These are phyloP conservation scores for Eristalis arbustorum DNA, from an alignment of 2,888 invertebrate genomes.

Conservation along the genomic window DNA sequence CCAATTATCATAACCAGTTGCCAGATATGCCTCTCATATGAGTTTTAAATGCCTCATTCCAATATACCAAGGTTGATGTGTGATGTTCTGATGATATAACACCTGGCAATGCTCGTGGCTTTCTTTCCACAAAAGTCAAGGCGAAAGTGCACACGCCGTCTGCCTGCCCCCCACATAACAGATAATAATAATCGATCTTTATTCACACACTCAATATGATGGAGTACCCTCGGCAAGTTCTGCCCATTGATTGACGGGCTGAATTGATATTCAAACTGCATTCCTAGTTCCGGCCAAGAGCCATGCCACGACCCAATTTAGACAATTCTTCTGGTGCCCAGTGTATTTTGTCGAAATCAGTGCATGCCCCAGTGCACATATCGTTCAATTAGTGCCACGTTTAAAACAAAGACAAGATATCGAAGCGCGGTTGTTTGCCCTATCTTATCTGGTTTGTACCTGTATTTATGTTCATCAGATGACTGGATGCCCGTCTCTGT, in stretches of 20 bases:
- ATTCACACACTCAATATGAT: neutral
- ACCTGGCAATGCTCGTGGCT: slow-evolving; percentile 32
- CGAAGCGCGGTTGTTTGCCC: neutral
- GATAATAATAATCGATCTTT: neutral
- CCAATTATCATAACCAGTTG: neutral
- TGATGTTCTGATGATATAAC: neutral
- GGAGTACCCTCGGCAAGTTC: neutral
- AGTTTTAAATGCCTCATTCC: neutral
- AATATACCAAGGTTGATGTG: neutral
- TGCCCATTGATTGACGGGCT: neutral
- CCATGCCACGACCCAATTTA: slow-evolving; percentile 40
- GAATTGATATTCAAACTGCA: slow-evolving; percentile 48
- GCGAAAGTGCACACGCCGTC: slow-evolving; percentile 27
- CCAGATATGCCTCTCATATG: neutral
- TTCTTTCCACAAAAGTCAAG: slow-evolving; percentile 47
- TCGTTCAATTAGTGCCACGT: neutral
- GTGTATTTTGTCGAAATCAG: neutral
- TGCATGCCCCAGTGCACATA: neutral
- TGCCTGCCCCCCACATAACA: neutral
- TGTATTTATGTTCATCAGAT: slow-evolving; percentile 1
- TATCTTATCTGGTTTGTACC: neutral
- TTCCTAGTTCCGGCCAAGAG: slow-evolving; percentile 23
- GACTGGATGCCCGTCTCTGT: neutral
- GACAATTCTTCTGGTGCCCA: neutral
- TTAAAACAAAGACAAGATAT: neutral